phyloP scores from a whole-genome alignment of 1,140 invertebrate species.

The Bombus haemorrhoidalis region DNA sequence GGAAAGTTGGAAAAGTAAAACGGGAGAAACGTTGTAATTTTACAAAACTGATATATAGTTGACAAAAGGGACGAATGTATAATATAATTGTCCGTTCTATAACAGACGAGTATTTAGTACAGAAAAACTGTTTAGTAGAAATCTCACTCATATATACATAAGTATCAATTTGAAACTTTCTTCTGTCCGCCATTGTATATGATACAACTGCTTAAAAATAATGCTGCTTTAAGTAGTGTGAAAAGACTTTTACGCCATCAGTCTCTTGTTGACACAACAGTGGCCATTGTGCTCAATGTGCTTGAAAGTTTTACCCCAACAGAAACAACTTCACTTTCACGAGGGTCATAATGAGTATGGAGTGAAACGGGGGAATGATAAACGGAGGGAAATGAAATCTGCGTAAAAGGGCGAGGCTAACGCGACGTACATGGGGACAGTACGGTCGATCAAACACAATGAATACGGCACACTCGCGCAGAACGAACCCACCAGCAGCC shows the following conservation, averaged over 20 bases:
- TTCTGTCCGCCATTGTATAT: neutral
- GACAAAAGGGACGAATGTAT: too few species aligned
- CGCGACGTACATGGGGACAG: constrained; percentile 39
- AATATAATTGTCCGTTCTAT: too few species aligned
- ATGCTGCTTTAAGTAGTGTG: neutral
- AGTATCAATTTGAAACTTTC: too few species aligned
- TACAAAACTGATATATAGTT: too few species aligned
- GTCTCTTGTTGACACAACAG: neutral
- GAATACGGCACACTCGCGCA: neutral
- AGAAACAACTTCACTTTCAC: constrained; percentile 13
- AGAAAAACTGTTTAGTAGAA: too few species aligned
- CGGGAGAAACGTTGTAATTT: too few species aligned
- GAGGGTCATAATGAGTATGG: constrained; percentile 7
- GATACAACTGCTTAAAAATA: neutral
- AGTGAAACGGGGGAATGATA: constrained; percentile 5
- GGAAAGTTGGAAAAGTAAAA: too few species aligned
- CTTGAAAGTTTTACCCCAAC: constrained; percentile 36
- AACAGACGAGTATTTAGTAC: too few species aligned
- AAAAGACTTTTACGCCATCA: neutral
- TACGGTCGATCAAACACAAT: constrained; percentile 44
- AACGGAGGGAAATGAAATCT: constrained; percentile 53
- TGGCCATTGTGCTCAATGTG: constrained; percentile 18
- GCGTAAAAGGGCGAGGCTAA: constrained; percentile 56
- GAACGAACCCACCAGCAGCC: neutral
- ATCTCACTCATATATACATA: too few species aligned